Percentiles rank a stretch among this genome's conserved stretches.
These are phyloP conservation scores for Chanos chanos DNA, from an alignment of 2,797 vertebrate species.

Conservation along the genomic window DNA sequence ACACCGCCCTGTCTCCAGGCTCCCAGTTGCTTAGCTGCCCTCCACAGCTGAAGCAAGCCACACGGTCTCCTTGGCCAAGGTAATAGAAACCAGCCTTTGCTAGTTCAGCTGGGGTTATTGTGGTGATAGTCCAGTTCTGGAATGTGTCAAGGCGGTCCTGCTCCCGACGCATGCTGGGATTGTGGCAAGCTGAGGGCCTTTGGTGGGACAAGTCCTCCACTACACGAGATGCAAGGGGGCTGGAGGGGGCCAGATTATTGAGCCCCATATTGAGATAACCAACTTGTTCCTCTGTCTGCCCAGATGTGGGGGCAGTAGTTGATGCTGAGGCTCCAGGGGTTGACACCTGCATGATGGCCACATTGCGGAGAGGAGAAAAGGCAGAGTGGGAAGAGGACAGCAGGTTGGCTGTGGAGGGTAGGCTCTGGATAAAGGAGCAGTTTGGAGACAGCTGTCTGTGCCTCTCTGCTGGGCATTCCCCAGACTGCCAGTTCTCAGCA, in stretches of 20 bases:
- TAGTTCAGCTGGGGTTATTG: constrained; percentile 82
- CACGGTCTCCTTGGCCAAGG: constrained; percentile 83
- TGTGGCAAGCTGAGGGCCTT: constrained; percentile 74
- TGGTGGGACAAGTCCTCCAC: constrained; percentile 81
- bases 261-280: constrained; percentile 78
- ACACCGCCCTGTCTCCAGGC: constrained; percentile 88
- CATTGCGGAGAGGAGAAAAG: constrained; percentile 76
- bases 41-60: constrained; percentile 93
- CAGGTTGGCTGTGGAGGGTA: constrained; percentile 72
- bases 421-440: constrained; percentile 87
- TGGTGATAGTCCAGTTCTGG: constrained; percentile 79
- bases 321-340: constrained; percentile 37
- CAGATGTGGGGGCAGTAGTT: constrained; percentile 34
- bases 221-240: constrained; percentile 75
- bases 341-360: constrained; percentile 62
- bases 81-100: constrained; percentile 95
- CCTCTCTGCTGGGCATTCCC: constrained; percentile 88
- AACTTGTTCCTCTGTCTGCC: constrained; percentile 70
- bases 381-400: constrained; percentile 81
- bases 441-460: constrained; percentile 85
- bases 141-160: constrained; percentile 88
- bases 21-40: constrained; percentile 95
- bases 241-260: constrained; percentile 72
- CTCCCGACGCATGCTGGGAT: constrained; percentile 84
- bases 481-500: constrained; percentile 87